Conservation (phyloP, 2,113 vertebrate genomes). For the Poeciliopsis prolifica region DNA sequence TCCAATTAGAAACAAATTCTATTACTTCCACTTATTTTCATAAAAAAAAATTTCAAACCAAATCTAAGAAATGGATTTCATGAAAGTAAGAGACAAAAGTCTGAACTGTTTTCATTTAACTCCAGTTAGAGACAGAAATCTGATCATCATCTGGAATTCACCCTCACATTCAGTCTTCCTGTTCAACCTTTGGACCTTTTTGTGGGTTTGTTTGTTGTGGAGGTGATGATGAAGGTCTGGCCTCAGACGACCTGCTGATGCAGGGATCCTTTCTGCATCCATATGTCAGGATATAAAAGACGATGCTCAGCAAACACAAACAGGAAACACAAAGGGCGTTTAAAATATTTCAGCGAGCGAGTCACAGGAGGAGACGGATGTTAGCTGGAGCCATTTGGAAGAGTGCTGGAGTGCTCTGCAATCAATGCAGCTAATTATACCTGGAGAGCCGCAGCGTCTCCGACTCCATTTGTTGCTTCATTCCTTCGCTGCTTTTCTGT, state of each 20-base stretch:
- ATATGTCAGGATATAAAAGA: constrained; percentile 29
- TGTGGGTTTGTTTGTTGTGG: not conserved
- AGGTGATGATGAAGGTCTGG: not conserved
- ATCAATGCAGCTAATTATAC: constrained; percentile 52
- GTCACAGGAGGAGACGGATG: constrained; percentile 27
- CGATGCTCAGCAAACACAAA: constrained; percentile 10
- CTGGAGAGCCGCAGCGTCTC: constrained; percentile 13
- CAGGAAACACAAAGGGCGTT: constrained; percentile 15
- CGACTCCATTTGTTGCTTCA: not conserved
- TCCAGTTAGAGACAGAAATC: no score
- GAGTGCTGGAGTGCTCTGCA: constrained; percentile 40
- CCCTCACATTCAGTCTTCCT: not conserved
- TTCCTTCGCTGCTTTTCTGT: constrained; percentile 3
- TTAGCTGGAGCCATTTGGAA: constrained; percentile 29
- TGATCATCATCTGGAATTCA: not conserved
- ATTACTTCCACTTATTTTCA: no score
- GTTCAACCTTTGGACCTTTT: no score
- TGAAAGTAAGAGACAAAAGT: no score
- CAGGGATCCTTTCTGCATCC: not conserved
- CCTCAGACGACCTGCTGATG: no score
- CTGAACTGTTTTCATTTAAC: no score
- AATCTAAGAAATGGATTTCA: no score
- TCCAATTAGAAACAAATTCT: not conserved
- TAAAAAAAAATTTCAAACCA: no score
- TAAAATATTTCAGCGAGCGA: constrained; percentile 21